Base-by-base conservation (phyloP, 2,888 invertebrate genomes). In the Gnatocerus cornutus region DNA sequence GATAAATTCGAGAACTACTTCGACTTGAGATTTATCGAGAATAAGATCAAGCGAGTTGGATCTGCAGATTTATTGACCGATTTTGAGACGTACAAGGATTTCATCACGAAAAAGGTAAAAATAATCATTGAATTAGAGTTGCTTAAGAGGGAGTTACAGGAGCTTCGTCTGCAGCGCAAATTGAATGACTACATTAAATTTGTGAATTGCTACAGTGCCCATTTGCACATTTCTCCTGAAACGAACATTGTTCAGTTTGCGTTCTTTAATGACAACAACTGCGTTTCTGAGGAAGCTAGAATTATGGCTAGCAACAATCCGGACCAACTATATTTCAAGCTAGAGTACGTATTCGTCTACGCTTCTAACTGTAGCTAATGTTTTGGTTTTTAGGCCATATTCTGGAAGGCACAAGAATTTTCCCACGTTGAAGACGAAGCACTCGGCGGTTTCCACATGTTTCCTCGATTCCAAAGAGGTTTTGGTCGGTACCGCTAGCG, bases 191-290 rank as follows among this genome's bases (percentile, higher is more conserved):
- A 90, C 65, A 87, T 87, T 79, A 86, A 85, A 37, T 93, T 91
- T 82, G 84, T 93, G 10, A 87, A 88, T 74, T 87, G 87, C 1
- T 88, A 89, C 74, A 91, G 92, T 1, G 87, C 88, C 16, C 87
- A 89, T 70, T 84, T 93, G 48, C 88, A 89, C 74, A 88, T 88
- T 63, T 90, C 90, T 75, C 87, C 87, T 4, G 86, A 87, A 71
- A 88, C 90, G 0, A 91, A 92, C 80, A 88, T 93, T 45, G 84
- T 93, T 12, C 93, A 93, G 80, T 89, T 91, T 73, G 91, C 91
- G 1, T 83, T 93, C 16, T 90, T 90, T 75, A 87, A 91, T 79
- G 87, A 89, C n/a, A 84, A 86, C 30, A 90, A 89, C 16, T 85
- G 85, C 33, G 85, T 92, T 0, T 89, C 88, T 74, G 83, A 87